Evolutionary conservation across 2,888 invertebrate species (phyloP), one percentile per base, ranked within the genome.

Genomic region (Limnephilus marmoratus): DNA sequence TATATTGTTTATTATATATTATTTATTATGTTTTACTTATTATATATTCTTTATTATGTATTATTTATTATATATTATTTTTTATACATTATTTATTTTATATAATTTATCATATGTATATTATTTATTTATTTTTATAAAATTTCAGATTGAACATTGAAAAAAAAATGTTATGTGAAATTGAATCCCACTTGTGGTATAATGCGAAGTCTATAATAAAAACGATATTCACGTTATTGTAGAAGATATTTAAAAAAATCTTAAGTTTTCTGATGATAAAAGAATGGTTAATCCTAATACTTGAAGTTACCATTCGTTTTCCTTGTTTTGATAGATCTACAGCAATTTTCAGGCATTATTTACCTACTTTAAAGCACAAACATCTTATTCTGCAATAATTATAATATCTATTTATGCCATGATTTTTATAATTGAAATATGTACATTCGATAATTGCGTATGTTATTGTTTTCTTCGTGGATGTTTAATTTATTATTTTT

Each of bases 401-500:
- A 31, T 53, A 24, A 18, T 68, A 68, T 68, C 18, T 53, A 4
- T 24, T 68, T 68, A 24, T 68, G 9, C 1, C 24, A 18, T 24
- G 0, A 68, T 68, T 24, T 2, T 68, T 24, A n/a, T 1, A 24
- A 24, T 24, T 53, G 53, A 18, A 53, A 18, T 7, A 24, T 68
- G 0, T 24, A 24, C 24, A 18, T n/a, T n/a, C 24, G 24, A 24
- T 68, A 81, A 41, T 41, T 89, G 31, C 29, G 34, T 41, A 41
- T 80, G 9, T 81, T 80, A 31, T 41, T 37, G n/a, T 68, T 68
- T 68, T 68, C 24, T 68, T 68, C 68, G 24, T n/a, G 68, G 68
- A 68, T 68, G 68, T 68, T 68, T 68, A 68, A 68, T 68, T 68
- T 68, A 68, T 68, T 68, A 68, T 68, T 68, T 68, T 68, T 68